These are phyloP conservation scores for Pocillopora damicornis DNA, from an alignment of 64 coral and sea anemone genomes.

Conservation along the genomic window DNA sequence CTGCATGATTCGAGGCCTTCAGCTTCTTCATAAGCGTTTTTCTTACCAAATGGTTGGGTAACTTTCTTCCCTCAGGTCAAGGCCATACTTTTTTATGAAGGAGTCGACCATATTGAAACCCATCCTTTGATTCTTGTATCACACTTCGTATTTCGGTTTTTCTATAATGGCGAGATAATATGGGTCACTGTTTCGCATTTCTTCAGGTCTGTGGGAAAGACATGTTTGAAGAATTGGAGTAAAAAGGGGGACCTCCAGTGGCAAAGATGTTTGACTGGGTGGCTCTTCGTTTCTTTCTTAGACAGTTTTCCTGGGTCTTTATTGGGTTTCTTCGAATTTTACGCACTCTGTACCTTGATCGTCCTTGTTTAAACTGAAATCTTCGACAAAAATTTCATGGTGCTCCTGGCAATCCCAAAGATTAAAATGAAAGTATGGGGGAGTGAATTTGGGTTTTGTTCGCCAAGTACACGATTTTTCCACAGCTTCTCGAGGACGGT, in stretches of 20 bases:
- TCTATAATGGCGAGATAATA: not conserved
- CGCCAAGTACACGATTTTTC: conserved; percentile 22
- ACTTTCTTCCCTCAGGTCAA: not conserved
- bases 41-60: conserved; percentile 17
- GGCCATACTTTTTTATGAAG: conserved; percentile 45
- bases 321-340: conserved; percentile 22
- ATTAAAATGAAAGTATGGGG: no score
- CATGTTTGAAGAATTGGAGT: conserved; percentile 27
- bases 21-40: conserved; percentile 29
- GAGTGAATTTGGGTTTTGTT: conserved; percentile 11
- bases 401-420: not conserved
- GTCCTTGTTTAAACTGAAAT: not conserved
- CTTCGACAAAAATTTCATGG: conserved; percentile 20
- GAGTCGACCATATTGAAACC: conserved; percentile 37
- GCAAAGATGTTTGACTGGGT: conserved; percentile 33
- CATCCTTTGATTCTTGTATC: conserved; percentile 32
- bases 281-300: not conserved
- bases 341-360: no score
- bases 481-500: conserved; percentile 15
- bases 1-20: no score
- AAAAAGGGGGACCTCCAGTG: conserved; percentile 14
- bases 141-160: conserved; percentile 5
- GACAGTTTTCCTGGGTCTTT: conserved; percentile 26
- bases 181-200: not conserved
- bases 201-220: conserved; percentile 2